Evolutionary conservation across 2,888 invertebrate genomes (phyloP).

Genomic region (Melieria crassipennis): DNA sequence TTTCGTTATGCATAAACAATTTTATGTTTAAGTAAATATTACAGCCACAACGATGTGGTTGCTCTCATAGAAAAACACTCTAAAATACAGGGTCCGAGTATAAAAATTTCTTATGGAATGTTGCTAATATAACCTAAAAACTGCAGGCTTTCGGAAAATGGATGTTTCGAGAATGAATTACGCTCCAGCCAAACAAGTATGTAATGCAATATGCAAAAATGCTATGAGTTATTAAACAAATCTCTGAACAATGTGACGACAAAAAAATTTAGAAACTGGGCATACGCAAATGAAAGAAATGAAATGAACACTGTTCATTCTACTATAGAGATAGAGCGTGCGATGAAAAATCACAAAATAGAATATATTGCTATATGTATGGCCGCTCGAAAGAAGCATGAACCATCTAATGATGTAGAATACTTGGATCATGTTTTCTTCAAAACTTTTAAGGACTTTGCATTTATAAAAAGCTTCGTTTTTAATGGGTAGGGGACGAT

Average conservation of each 20-base stretch:
- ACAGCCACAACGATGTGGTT: too few relatives aligned
- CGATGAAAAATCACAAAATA: conserved; percentile 31
- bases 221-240: too few relatives aligned
- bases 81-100: too few relatives aligned
- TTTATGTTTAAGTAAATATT: too few relatives aligned
- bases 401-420: conserved; percentile 28
- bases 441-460: conserved; percentile 34
- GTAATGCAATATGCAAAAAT: too few relatives aligned
- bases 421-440: conserved; percentile 33
- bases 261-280: conserved; percentile 28
- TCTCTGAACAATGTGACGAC: neutral
- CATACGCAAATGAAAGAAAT: conserved; percentile 36
- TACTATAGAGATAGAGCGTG: conserved; percentile 32
- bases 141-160: too few relatives aligned
- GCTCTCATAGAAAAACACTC: too few relatives aligned
- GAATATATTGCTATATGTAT: conserved; percentile 33
- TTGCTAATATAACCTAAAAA: too few relatives aligned
- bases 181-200: too few relatives aligned
- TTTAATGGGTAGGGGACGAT: conserved; percentile 35
- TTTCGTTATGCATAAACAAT: too few relatives aligned
- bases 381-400: conserved; percentile 33
- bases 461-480: conserved; percentile 38
- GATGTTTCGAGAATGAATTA: too few relatives aligned
- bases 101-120: too few relatives aligned
- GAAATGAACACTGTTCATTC: conserved; percentile 29